phyloP scores from a whole-genome alignment of 2,888 invertebrate species.

The Stramonita haemastoma region DNA sequence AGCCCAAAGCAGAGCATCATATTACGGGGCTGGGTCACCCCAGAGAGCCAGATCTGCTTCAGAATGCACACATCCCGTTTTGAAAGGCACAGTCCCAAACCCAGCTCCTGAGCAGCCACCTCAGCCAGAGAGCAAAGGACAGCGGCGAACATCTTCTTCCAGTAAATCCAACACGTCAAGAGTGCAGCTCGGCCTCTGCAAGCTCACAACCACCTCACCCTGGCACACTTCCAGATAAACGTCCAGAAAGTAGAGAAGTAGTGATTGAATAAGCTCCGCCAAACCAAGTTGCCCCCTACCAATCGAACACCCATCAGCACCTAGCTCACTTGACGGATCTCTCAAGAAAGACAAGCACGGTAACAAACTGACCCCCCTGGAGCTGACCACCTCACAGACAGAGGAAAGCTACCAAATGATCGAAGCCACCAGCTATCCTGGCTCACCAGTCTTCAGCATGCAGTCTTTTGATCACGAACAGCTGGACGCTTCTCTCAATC shows the following conservation, averaged over 20 bases:
- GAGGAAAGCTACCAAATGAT: constrained; percentile 16
- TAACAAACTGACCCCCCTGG: background rate
- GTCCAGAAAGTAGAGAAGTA: constrained; percentile 15
- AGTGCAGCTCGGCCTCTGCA: background rate
- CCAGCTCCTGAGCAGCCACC: background rate
- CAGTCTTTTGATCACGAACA: background rate
- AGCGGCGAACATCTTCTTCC: constrained; percentile 21
- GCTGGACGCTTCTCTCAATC: background rate
- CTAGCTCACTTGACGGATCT: background rate
- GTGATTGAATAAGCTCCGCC: constrained; percentile 8
- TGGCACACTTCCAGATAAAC: constrained; percentile 19
- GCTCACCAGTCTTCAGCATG: constrained; percentile 15
- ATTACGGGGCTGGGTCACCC: constrained; percentile 19
- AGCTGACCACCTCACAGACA: background rate
- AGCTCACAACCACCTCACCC: constrained; percentile 20
- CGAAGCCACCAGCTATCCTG: constrained; percentile 15
- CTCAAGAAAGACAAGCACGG: background rate
- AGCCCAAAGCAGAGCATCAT: background rate
- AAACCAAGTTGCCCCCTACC: background rate
- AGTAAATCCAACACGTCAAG: background rate
- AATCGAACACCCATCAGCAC: constrained; percentile 6
- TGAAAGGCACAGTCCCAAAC: background rate
- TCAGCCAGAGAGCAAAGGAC: constrained; percentile 3
- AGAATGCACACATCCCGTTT: background rate
- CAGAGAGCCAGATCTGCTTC: constrained; percentile 16